phyloP scores from a whole-genome alignment of 2,113 vertebrate genomes.

The Onychostruthus taczanowskii region DNA sequence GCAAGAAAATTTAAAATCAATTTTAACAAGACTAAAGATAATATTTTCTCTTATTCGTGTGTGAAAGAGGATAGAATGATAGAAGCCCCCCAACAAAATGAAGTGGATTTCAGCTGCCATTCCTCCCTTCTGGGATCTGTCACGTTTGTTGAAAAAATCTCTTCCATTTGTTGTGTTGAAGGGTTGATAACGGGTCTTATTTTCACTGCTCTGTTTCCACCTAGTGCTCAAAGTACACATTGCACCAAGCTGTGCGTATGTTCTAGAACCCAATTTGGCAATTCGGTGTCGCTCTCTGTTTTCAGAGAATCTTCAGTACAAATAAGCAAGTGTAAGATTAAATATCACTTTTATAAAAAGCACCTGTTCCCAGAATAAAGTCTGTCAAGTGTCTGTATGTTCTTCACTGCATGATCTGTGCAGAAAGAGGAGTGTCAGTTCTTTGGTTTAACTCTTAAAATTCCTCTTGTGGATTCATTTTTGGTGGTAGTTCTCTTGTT shows the following conservation, averaged over 20 bases:
- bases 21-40: not conserved
- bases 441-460: not conserved
- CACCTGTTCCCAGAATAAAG: not conserved
- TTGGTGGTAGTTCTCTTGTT: not conserved
- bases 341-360: not conserved
- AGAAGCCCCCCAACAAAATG: not conserved
- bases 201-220: slow-evolving; percentile 61
- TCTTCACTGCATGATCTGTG: not conserved
- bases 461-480: not conserved
- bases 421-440: not conserved
- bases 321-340: not conserved
- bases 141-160: not conserved
- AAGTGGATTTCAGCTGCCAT: not conserved
- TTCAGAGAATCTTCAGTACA: not conserved
- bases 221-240: slow-evolving; percentile 35
- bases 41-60: not conserved
- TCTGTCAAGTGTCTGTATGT: not conserved
- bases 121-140: not conserved
- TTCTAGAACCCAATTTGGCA: not conserved
- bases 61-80: not conserved
- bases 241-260: not conserved
- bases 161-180: not conserved
- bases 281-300: accelerated
- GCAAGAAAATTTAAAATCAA: not conserved
- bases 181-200: not conserved